Percentiles rank a stretch among this genome's conserved stretches.
Evolutionary conservation across 2,888 invertebrate species (phyloP).

Genomic region (Pseudolycoriella hygida): DNA sequence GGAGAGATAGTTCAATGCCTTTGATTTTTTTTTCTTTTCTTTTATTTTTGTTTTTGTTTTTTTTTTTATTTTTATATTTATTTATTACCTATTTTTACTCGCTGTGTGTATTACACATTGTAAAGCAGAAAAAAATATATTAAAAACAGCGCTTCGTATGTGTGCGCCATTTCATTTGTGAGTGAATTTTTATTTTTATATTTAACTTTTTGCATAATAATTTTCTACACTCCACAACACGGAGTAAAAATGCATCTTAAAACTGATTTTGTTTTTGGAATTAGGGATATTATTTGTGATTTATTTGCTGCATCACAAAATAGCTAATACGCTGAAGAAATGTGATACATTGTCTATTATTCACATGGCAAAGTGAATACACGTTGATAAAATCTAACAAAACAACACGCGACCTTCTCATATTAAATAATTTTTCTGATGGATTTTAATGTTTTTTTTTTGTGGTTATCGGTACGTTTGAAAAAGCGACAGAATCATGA

Average conservation of each 20-base stretch:
- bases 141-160: no score
- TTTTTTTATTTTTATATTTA: not conserved
- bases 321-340: no score
- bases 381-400: not conserved
- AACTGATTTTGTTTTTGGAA: not conserved
- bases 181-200: no score
- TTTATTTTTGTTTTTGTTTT: not conserved
- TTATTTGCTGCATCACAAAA: not conserved
- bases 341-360: not conserved
- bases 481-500: not conserved
- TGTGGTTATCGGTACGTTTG: not conserved
- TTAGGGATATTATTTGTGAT: not conserved
- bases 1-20: constrained; percentile 11
- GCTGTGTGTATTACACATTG: no score
- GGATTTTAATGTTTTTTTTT: not conserved
- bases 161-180: no score
- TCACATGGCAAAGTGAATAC: not conserved
- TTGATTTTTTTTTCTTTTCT: not conserved
- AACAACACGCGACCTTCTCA: not conserved
- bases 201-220: no score
- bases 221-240: no score
- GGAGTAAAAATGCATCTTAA: no score
- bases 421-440: not conserved
- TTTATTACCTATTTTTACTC: not conserved
- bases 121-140: not conserved